phyloP scores from a whole-genome alignment of 2,797 vertebrate genomes.

The Phataginus tetradactyla region DNA sequence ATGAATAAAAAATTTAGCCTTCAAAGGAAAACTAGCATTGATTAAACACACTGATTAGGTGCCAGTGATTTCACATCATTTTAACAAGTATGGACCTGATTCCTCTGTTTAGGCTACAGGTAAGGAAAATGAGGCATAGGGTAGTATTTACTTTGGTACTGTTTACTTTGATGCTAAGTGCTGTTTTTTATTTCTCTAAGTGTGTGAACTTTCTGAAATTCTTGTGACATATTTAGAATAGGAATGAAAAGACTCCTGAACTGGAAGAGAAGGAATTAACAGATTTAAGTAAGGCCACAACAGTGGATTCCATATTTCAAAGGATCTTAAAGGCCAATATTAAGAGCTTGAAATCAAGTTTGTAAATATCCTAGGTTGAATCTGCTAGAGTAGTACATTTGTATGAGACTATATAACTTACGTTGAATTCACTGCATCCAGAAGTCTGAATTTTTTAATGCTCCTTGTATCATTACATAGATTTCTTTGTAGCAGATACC shows the following conservation, averaged over 20 bases:
- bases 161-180: background rate
- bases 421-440: background rate
- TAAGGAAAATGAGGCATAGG: background rate
- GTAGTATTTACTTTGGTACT: background rate
- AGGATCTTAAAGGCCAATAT: background rate
- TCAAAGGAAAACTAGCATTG: background rate
- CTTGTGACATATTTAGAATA: background rate
- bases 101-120: background rate
- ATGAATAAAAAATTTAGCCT: background rate
- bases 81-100: background rate
- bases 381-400: background rate
- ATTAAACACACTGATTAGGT: background rate
- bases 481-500: background rate
- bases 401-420: background rate
- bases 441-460: background rate
- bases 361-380: background rate
- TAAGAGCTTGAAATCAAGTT: background rate
- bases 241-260: background rate
- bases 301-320: background rate
- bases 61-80: background rate
- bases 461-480: background rate
- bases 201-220: background rate
- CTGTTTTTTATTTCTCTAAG: background rate
- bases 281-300: background rate
- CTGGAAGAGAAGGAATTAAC: background rate